These are phyloP conservation scores for Metalampra italica DNA, from an alignment of 2,888 invertebrate genomes.

Conservation along the genomic window DNA sequence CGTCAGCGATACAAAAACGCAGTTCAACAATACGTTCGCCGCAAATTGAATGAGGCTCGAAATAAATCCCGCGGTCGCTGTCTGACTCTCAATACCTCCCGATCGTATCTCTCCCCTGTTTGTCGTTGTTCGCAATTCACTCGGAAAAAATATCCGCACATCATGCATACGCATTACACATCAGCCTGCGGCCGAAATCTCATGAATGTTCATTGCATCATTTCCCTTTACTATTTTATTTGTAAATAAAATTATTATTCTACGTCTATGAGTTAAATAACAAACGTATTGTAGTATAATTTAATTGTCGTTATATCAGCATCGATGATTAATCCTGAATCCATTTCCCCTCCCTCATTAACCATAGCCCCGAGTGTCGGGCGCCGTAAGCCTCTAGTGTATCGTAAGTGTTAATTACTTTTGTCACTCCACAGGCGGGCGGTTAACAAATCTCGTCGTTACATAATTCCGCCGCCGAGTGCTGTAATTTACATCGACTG, in stretches of 20 bases:
- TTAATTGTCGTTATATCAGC: slow-evolving; percentile 40
- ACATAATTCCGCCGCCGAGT: slow-evolving; percentile 57
- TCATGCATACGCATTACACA: slow-evolving; percentile 25
- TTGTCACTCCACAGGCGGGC: slow-evolving; percentile 64
- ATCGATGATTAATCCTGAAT: slow-evolving; percentile 50
- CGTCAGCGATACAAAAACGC: slow-evolving; percentile 54
- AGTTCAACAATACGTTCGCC: slow-evolving; percentile 70
- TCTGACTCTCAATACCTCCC: slow-evolving; percentile 64
- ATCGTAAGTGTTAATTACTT: slow-evolving; percentile 75
- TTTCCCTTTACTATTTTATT: neutral
- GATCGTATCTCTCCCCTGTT: slow-evolving; percentile 62
- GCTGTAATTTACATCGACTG: slow-evolving; percentile 62
- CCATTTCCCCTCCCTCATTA: slow-evolving; percentile 52
- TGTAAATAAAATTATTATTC: neutral
- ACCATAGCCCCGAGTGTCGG: slow-evolving; percentile 51
- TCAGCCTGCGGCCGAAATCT: neutral
- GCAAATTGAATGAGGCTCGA: slow-evolving; percentile 73
- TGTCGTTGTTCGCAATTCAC: slow-evolving; percentile 55
- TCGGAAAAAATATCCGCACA: slow-evolving; percentile 45
- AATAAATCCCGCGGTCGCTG: slow-evolving; percentile 72
- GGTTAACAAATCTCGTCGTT: slow-evolving; percentile 67
- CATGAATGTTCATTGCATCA: neutral
- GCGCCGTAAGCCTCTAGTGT: slow-evolving; percentile 60
- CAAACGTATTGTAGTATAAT: slow-evolving; percentile 22
- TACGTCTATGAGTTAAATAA: neutral